phyloP scores from a whole-genome alignment of 1,140 invertebrate genomes.

The Solenopsis fugax region DNA sequence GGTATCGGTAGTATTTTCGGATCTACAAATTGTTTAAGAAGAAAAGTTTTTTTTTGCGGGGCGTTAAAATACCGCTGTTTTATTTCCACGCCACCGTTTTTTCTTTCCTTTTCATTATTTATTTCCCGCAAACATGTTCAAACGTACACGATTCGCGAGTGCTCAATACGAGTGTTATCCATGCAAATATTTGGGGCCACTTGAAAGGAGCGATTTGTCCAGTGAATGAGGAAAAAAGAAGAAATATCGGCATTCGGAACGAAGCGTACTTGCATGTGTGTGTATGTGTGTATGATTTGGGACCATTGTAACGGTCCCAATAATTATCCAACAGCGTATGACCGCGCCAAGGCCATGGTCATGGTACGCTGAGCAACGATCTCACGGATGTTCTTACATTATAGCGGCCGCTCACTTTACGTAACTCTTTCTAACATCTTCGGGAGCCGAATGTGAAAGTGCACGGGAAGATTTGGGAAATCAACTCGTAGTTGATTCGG shows the following conservation, averaged over 20 bases:
- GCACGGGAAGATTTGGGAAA: constrained; percentile 40
- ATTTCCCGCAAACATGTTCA: neutral
- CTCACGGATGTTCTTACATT: constrained; percentile 49
- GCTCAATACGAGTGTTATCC: neutral
- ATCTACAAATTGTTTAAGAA: neutral
- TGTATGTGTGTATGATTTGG: neutral
- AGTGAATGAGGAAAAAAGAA: neutral
- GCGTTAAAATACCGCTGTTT: neutral
- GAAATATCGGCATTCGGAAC: neutral
- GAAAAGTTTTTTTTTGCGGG: no score
- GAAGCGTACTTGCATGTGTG: neutral
- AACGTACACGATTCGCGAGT: neutral
- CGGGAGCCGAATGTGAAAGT: constrained; percentile 1
- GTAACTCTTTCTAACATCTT: constrained; percentile 61
- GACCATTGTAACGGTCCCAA: constrained; percentile 60
- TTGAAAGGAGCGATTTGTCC: neutral
- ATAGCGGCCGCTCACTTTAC: constrained; percentile 61
- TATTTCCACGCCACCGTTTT: neutral
- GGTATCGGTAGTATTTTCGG: neutral
- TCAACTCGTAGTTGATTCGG: neutral
- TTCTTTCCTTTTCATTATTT: neutral
- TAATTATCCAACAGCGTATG: constrained; percentile 70
- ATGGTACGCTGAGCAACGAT: constrained; percentile 74
- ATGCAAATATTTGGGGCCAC: neutral
- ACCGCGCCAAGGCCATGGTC: constrained; percentile 78